Evolutionary conservation across 2,888 invertebrate genomes (phyloP).

Genomic region (Tubulanus polymorphus): DNA sequence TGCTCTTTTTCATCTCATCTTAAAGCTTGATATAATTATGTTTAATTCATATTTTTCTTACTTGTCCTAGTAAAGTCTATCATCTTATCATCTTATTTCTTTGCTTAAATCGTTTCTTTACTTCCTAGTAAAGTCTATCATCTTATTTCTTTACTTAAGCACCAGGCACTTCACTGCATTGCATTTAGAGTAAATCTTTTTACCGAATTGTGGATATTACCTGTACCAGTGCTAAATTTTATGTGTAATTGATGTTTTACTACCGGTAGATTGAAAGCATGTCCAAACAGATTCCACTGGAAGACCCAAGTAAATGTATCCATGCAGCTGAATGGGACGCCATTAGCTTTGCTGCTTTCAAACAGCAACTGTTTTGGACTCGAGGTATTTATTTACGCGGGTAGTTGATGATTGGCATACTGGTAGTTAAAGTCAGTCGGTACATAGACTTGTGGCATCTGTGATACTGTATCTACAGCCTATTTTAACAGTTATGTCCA

Average conservation of each 20-base stretch:
- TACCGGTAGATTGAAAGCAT: conserved; percentile 30
- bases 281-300: conserved; percentile 24
- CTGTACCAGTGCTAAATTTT: too few species aligned
- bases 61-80: background rate
- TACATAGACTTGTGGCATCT: too few species aligned
- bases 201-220: too few species aligned
- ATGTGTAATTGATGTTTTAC: too few species aligned
- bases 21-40: background rate
- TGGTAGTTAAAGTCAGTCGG: too few species aligned
- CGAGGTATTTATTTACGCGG: conserved; percentile 25
- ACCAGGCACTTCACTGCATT: background rate
- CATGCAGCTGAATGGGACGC: conserved; percentile 39
- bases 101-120: background rate
- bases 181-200: background rate
- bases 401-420: background rate
- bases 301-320: conserved; percentile 35
- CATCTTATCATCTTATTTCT: background rate
- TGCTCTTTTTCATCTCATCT: too few species aligned
- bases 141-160: background rate
- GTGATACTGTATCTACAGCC: too few species aligned
- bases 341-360: conserved; percentile 36
- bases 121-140: background rate
- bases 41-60: background rate
- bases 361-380: conserved; percentile 33
- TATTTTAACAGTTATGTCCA: too few species aligned